These are phyloP conservation scores for Felis catus DNA, from an alignment of 2,113 vertebrate genomes.

Conservation along the genomic window DNA sequence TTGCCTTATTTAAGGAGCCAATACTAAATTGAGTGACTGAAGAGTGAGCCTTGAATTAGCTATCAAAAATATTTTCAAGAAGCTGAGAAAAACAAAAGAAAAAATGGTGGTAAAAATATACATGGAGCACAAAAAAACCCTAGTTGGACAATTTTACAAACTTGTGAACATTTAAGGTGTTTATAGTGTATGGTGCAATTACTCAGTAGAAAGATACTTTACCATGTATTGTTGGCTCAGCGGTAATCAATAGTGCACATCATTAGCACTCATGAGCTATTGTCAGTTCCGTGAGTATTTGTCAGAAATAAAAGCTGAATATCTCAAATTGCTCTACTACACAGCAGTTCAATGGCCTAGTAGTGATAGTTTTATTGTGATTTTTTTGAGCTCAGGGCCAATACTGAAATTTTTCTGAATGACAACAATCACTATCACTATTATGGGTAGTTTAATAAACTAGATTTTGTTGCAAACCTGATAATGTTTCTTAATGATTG, in stretches of 20 bases:
- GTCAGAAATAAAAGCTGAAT: conserved; percentile 5
- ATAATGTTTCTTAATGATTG: background rate
- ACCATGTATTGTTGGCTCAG: background rate
- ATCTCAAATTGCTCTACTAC: background rate
- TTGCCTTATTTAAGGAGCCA: background rate
- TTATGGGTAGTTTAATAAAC: background rate
- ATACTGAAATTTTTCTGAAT: background rate
- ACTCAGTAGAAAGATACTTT: conserved; percentile 12
- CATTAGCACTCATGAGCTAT: background rate
- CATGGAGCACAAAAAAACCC: background rate
- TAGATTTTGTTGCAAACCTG: background rate
- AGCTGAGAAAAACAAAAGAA: background rate
- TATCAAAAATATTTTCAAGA: background rate
- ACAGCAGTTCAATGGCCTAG: background rate
- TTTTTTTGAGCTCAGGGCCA: background rate
- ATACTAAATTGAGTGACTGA: background rate
- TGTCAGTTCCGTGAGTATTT: background rate
- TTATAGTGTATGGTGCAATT: background rate
- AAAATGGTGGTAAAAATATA: background rate
- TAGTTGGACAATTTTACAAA: background rate
- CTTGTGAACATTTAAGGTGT: background rate
- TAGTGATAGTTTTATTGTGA: background rate
- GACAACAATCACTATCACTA: background rate
- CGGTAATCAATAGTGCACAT: background rate
- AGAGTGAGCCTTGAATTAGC: background rate